Evolutionary conservation across 2,888 invertebrate species (phyloP).

Genomic region (Liodrosophila aerea): DNA sequence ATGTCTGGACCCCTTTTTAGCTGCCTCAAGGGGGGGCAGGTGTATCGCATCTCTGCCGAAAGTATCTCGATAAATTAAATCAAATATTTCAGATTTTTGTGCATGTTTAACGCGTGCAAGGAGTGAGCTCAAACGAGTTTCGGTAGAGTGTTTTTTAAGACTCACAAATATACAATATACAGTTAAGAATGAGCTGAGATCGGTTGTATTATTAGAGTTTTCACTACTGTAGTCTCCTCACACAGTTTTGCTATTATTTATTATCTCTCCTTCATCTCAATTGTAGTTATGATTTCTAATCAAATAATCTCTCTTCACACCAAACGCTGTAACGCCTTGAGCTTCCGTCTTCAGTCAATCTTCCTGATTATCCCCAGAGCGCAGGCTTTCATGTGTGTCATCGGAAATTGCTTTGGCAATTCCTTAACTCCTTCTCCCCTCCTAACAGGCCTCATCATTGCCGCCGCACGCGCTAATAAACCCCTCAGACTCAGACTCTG

Average conservation of each 20-base stretch:
- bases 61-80: constrained; percentile 69
- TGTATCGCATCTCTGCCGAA: constrained; percentile 36
- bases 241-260: too few relatives aligned
- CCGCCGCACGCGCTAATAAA: constrained; percentile 74
- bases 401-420: constrained; percentile 66
- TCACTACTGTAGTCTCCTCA: too few relatives aligned
- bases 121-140: constrained; percentile 33
- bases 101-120: constrained; percentile 68
- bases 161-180: too few relatives aligned
- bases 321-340: constrained; percentile 46
- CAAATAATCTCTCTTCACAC: constrained; percentile 57
- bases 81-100: constrained; percentile 66
- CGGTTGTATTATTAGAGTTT: too few relatives aligned
- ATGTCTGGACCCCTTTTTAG: constrained; percentile 45
- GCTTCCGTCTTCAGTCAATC: constrained; percentile 24
- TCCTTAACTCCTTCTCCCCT: constrained; percentile 44
- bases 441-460: constrained; percentile 67
- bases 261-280: constrained; percentile 36
- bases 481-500: constrained; percentile 14
- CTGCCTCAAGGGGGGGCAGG: constrained; percentile 22
- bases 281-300: constrained; percentile 35
- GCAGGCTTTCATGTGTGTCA: constrained; percentile 67
- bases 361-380: constrained; percentile 60
- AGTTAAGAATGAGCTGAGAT: too few relatives aligned
- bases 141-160: background rate